phyloP scores from a whole-genome alignment of 2,797 vertebrate genomes.

The Remorina albescens region DNA sequence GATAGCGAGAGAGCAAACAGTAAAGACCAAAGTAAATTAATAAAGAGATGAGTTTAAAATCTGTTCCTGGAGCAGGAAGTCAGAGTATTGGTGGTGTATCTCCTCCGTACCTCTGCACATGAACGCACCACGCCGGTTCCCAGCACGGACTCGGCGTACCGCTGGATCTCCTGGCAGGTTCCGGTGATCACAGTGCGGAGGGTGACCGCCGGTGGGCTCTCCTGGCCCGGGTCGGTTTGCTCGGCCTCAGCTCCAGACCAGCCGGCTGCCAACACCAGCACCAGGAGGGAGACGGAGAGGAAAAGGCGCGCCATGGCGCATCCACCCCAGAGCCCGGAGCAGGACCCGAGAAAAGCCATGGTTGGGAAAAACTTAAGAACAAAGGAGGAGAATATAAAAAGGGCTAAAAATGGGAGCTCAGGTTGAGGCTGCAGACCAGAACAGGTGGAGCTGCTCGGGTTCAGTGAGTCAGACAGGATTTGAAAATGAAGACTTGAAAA shows the following conservation, averaged over 20 bases:
- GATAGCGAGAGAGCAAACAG: slow-evolving; percentile 41
- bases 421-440: slow-evolving; percentile 4
- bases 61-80: slow-evolving; percentile 20
- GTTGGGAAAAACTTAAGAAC: not conserved
- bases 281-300: slow-evolving; percentile 33
- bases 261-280: slow-evolving; percentile 43
- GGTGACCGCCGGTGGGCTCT: slow-evolving; percentile 50
- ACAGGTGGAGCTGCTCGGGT: slow-evolving; percentile 31
- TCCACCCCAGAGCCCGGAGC: slow-evolving; percentile 33
- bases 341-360: slow-evolving; percentile 45
- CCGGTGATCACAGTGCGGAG: slow-evolving; percentile 68
- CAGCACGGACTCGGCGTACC: slow-evolving; percentile 77
- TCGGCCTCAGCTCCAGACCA: slow-evolving; percentile 45
- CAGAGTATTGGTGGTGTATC: not conserved
- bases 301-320: slow-evolving; percentile 49
- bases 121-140: slow-evolving; percentile 77
- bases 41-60: slow-evolving; percentile 1
- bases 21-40: slow-evolving; percentile 28
- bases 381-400: not conserved
- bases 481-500: slow-evolving; percentile 68
- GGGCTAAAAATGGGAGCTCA: not conserved
- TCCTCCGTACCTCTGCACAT: slow-evolving; percentile 73
- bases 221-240: slow-evolving; percentile 15
- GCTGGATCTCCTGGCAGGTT: slow-evolving; percentile 72
- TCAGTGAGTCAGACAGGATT: slow-evolving; percentile 25